phyloP scores from a whole-genome alignment of 1,140 invertebrate species.

The Acyrthosiphon pisum region DNA sequence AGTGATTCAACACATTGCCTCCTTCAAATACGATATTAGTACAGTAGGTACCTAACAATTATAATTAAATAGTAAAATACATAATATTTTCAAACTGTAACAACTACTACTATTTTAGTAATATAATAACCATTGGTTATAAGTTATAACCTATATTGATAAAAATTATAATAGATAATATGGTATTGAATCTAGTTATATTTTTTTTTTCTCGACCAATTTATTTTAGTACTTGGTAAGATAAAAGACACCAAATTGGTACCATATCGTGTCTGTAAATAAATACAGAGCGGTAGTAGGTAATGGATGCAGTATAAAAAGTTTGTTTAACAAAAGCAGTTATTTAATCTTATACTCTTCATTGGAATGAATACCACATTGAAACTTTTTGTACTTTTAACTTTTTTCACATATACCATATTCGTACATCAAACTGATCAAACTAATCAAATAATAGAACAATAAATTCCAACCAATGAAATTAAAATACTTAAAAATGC shows the following conservation, averaged over 20 bases:
- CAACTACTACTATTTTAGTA: not conserved
- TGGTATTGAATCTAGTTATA: too few species aligned
- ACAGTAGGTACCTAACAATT: too few species aligned
- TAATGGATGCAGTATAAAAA: not conserved
- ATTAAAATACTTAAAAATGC: too few species aligned
- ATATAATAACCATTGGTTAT: too few species aligned
- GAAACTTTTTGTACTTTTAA: constrained; percentile 18
- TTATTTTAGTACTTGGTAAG: not conserved
- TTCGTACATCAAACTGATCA: too few species aligned
- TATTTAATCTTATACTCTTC: not conserved
- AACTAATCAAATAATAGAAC: constrained; percentile 4
- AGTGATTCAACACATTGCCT: too few species aligned
- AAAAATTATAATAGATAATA: too few species aligned
- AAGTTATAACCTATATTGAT: too few species aligned
- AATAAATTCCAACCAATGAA: not conserved
- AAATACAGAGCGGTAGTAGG: not conserved
- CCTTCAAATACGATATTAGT: too few species aligned
- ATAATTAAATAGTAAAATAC: not conserved
- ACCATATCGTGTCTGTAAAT: not conserved
- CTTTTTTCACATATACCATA: not conserved
- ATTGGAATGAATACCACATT: not conserved
- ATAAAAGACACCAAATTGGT: not conserved
- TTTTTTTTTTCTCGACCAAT: not conserved
- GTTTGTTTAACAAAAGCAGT: constrained; percentile 9
- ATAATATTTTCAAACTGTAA: not conserved